Evolutionary conservation across 2,888 invertebrate species (phyloP).

Genomic region (Stenodera caucasica): DNA sequence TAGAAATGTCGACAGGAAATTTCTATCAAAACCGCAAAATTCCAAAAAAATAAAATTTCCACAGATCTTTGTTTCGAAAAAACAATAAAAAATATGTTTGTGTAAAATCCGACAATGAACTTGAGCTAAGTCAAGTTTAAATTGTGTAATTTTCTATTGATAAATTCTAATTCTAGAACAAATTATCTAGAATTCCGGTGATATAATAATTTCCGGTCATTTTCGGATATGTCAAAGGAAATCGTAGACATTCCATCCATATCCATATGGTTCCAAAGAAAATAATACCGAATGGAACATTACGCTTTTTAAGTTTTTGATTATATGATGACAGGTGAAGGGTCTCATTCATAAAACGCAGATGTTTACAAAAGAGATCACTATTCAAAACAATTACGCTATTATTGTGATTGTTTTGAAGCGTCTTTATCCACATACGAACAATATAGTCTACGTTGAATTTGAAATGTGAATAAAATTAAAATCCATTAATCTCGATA

Average conservation of each 20-base stretch:
- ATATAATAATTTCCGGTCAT: neutral
- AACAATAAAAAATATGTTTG: neutral
- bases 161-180: too few relatives aligned
- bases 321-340: neutral
- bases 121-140: conserved; percentile 1
- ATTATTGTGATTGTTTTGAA: neutral
- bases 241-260: neutral
- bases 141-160: neutral
- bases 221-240: neutral
- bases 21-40: neutral
- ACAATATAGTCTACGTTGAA: neutral
- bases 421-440: neutral
- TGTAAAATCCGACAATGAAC: neutral
- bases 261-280: neutral
- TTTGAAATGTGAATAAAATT: neutral
- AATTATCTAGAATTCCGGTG: neutral
- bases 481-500: neutral
- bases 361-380: neutral
- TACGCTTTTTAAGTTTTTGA: neutral
- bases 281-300: neutral
- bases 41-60: too few relatives aligned
- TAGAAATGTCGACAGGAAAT: neutral
- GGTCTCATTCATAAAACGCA: neutral
- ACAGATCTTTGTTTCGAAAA: neutral
- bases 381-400: neutral